Conservation (phyloP, 2,797 vertebrate genomes). For the Psittacula echo region DNA sequence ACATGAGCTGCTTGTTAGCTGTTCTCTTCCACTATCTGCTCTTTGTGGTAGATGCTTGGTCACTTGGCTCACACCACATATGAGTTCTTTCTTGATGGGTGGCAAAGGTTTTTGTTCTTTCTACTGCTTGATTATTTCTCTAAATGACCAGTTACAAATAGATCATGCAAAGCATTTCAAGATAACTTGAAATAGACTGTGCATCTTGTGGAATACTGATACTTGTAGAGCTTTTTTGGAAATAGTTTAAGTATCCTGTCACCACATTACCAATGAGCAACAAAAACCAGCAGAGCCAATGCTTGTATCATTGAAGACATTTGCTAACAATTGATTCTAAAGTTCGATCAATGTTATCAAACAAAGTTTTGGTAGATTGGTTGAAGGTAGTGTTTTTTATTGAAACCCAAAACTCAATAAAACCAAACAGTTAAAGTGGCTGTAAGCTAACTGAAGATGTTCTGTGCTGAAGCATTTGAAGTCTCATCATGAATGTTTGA, state of each 20-base stretch:
- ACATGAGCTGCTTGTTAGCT: neutral
- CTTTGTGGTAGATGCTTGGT: neutral
- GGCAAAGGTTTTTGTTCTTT: neutral
- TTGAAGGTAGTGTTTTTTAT: neutral
- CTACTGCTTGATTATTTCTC: neutral
- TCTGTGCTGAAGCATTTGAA: neutral
- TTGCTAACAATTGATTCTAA: neutral
- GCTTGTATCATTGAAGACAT: neutral
- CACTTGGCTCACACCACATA: neutral
- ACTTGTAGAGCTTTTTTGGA: neutral
- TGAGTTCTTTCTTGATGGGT: neutral
- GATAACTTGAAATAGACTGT: neutral
- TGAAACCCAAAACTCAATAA: neutral
- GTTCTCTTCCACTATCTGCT: neutral
- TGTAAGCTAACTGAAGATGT: neutral
- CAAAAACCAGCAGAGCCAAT: neutral
- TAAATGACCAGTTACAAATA: neutral
- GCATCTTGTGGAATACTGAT: neutral
- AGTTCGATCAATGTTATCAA: neutral
- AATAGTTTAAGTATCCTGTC: neutral
- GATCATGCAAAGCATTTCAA: neutral
- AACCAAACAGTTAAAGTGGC: accelerated
- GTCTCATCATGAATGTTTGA: neutral
- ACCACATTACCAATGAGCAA: neutral
- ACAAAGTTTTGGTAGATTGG: neutral